Conservation (phyloP, 2,797 vertebrate species). For the Sebastes alutus region DNA sequence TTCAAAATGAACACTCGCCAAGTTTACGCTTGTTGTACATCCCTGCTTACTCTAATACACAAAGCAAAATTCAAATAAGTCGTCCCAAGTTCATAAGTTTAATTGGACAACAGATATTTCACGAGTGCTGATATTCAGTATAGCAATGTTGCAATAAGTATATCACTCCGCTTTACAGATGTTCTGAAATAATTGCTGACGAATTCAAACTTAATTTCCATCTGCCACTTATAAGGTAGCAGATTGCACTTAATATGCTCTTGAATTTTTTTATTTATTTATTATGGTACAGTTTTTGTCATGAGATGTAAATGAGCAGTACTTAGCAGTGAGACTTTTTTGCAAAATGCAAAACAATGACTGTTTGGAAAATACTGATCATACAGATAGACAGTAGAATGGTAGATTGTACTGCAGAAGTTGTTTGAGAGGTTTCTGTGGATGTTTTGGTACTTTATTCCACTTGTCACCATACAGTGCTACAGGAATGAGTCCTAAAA, state of each 20-base stretch:
- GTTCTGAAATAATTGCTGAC: no score
- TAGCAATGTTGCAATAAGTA: no score
- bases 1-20: not conserved
- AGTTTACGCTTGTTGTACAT: not conserved
- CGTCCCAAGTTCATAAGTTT: not conserved
- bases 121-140: not conserved
- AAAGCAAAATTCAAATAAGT: not conserved
- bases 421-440: no score
- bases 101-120: not conserved
- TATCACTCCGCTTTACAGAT: not conserved
- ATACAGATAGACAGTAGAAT: not conserved
- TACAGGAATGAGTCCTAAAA: no score
- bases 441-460: not conserved
- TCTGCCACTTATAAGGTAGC: no score
- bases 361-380: not conserved
- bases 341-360: not conserved
- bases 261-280: not conserved
- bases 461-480: no score
- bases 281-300: not conserved
- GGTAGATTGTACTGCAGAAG: not conserved
- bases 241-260: not conserved
- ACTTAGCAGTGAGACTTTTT: not conserved
- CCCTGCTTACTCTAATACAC: not conserved
- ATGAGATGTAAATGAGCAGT: not conserved
- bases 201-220: not conserved